Percentiles rank a stretch among this genome's conserved stretches.
These are phyloP conservation scores for Anastrepha ludens DNA, from an alignment of 1,140 invertebrate species.

Conservation along the genomic window DNA sequence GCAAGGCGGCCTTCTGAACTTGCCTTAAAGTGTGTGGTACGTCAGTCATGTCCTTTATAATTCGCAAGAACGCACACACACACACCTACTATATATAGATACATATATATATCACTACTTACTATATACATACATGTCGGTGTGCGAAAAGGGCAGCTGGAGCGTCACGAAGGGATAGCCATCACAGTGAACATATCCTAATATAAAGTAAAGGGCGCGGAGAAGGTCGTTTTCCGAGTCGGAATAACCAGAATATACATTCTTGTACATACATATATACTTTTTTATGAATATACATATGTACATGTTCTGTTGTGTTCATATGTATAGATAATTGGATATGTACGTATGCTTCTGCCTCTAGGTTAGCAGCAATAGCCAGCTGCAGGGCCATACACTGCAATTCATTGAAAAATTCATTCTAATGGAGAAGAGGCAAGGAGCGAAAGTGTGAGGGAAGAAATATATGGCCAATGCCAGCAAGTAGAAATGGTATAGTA, in stretches of 20 bases:
- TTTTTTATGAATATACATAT: too few species aligned
- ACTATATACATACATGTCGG: not conserved
- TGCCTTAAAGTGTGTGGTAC: constrained; percentile 1
- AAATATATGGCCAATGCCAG: not conserved
- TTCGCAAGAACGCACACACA: not conserved
- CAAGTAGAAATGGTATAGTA: constrained; percentile 45
- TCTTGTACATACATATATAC: not conserved
- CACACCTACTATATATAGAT: not conserved
- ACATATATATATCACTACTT: not conserved
- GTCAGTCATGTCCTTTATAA: constrained; percentile 35
- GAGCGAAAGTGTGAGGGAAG: not conserved
- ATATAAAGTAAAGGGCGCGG: not conserved
- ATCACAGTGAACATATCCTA: not conserved
- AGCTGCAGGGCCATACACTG: not conserved
- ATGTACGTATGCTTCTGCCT: not conserved
- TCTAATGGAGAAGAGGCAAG: not conserved
- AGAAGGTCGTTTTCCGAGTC: not conserved
- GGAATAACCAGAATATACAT: not conserved
- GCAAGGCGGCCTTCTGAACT: not conserved
- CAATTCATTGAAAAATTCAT: constrained; percentile 38
- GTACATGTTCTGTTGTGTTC: too few species aligned
- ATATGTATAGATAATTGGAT: not conserved
- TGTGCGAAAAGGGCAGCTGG: not conserved
- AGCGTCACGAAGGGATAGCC: not conserved
- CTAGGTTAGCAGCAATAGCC: too few species aligned